Conservation (phyloP, 1,140 invertebrate species). For the Scaptomyza graminum region DNA sequence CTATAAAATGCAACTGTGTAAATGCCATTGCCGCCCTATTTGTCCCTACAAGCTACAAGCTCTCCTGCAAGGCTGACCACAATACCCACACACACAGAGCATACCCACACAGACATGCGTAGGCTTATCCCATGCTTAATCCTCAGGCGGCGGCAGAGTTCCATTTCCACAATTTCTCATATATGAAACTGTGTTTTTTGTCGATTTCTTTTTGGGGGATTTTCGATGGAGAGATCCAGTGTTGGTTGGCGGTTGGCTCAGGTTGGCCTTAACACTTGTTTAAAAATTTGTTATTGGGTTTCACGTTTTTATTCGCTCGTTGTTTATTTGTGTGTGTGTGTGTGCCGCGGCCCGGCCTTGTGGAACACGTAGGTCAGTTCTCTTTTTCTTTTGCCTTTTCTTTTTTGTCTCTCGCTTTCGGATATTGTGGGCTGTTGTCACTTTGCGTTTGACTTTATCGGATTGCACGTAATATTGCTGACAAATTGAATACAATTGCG, state of each 20-base stretch:
- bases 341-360: slow-evolving; percentile 6
- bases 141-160: slow-evolving; percentile 49
- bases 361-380: slow-evolving; percentile 42
- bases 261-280: slow-evolving; percentile 79
- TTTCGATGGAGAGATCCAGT: slow-evolving; percentile 3
- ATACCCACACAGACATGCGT: slow-evolving; percentile 36
- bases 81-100: slow-evolving; percentile 46
- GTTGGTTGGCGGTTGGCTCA: slow-evolving; percentile 53
- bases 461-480: slow-evolving; percentile 75
- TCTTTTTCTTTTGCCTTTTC: background rate
- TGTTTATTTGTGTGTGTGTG: slow-evolving; percentile 55
- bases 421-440: slow-evolving; percentile 52
- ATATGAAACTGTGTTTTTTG: slow-evolving; percentile 26
- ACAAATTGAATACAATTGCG: slow-evolving; percentile 80
- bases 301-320: slow-evolving; percentile 66
- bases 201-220: slow-evolving; percentile 8
- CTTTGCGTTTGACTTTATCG: slow-evolving; percentile 72
- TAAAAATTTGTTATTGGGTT: slow-evolving; percentile 79
- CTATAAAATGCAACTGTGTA: slow-evolving; percentile 3
- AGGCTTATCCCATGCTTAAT: slow-evolving; percentile 56
- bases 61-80: slow-evolving; percentile 55
- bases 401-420: background rate
- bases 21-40: slow-evolving; percentile 47
- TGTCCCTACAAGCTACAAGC: slow-evolving; percentile 50
- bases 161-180: slow-evolving; percentile 55